Percentiles rank a stretch among this genome's conserved stretches.
These are phyloP conservation scores for Botia almorhae DNA, from an alignment of 2,797 vertebrate genomes.

Conservation along the genomic window DNA sequence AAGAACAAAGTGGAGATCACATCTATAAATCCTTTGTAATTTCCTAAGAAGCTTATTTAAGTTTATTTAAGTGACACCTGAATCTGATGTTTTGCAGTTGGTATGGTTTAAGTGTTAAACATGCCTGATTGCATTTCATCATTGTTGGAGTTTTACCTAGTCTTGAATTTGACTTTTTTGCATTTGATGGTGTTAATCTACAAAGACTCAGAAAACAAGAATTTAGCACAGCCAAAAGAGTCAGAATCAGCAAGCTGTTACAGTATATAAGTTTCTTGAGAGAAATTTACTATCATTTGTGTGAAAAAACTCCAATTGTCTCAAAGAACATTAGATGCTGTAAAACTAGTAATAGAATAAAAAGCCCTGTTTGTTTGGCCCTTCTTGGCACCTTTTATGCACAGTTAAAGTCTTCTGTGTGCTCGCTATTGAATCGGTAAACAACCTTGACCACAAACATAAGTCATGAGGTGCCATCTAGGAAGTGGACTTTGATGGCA, in stretches of 20 bases:
- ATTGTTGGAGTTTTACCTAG: not conserved
- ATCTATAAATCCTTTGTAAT: constrained; percentile 78
- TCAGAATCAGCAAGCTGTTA: not conserved
- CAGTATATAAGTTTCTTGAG: not conserved
- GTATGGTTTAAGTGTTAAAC: not conserved
- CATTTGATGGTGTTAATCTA: constrained; percentile 63
- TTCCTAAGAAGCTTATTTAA: constrained; percentile 68
- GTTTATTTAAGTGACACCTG: constrained; percentile 69
- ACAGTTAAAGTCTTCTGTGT: not conserved
- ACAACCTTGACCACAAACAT: constrained; percentile 75
- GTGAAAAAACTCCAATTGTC: not conserved
- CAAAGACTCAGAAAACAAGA: constrained; percentile 66
- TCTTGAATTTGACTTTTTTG: constrained; percentile 56
- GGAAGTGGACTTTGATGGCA: constrained; percentile 74
- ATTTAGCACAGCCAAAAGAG: constrained; percentile 53
- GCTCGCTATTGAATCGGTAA: constrained; percentile 41
- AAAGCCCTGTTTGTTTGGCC: not conserved
- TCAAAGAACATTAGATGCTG: not conserved
- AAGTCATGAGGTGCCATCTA: constrained; percentile 79
- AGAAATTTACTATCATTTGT: not conserved
- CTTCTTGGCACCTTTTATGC: not conserved
- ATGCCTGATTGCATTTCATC: constrained; percentile 13
- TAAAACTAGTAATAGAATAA: not conserved
- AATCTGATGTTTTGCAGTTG: not conserved
- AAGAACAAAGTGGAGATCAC: constrained; percentile 81